A percentile compares a stretch with the other conserved stretches of the same genome.
Conservation (phyloP, 2,113 vertebrate species). For the Taurulus bubalis region DNA sequence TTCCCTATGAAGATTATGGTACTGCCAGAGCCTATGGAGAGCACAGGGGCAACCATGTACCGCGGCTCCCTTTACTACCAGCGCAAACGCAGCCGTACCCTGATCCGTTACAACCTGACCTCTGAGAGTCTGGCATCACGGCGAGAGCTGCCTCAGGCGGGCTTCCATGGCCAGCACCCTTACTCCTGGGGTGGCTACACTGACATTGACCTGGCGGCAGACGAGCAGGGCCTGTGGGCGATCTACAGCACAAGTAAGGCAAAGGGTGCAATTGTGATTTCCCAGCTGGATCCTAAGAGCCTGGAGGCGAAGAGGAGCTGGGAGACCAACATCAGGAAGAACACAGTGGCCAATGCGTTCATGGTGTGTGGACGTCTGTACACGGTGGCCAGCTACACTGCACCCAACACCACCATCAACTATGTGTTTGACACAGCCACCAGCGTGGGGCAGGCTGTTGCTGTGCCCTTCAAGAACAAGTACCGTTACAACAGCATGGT, state of each 20-base stretch:
- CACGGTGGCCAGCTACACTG: constrained; percentile 90
- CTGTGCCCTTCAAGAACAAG: constrained; percentile 88
- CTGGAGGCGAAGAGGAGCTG: constrained; percentile 88
- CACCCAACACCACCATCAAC: constrained; percentile 86
- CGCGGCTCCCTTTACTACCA: constrained; percentile 91
- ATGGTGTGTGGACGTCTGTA: constrained; percentile 92
- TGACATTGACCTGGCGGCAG: constrained; percentile 91
- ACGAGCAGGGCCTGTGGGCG: constrained; percentile 91
- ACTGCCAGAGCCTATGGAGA: constrained; percentile 88
- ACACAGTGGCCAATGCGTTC: constrained; percentile 91
- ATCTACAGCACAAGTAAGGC: constrained; percentile 92
- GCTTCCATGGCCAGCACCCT: constrained; percentile 91
- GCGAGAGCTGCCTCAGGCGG: constrained; percentile 85
- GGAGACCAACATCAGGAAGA: constrained; percentile 92
- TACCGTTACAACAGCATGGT: constrained; percentile 94
- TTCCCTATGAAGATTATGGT: constrained; percentile 88
- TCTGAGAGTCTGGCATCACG: constrained; percentile 82
- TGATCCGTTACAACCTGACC: constrained; percentile 87
- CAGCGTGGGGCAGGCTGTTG: constrained; percentile 72
- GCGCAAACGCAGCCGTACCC: constrained; percentile 82
- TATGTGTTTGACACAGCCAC: constrained; percentile 86
- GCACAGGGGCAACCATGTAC: constrained; percentile 90
- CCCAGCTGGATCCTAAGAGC: constrained; percentile 87
- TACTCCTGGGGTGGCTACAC: constrained; percentile 97
- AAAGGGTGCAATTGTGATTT: constrained; percentile 92